Evolutionary conservation across 2,888 invertebrate genomes (phyloP), one percentile per base, ranked within the genome.

Genomic region (Scaptomyza caliginosa): DNA sequence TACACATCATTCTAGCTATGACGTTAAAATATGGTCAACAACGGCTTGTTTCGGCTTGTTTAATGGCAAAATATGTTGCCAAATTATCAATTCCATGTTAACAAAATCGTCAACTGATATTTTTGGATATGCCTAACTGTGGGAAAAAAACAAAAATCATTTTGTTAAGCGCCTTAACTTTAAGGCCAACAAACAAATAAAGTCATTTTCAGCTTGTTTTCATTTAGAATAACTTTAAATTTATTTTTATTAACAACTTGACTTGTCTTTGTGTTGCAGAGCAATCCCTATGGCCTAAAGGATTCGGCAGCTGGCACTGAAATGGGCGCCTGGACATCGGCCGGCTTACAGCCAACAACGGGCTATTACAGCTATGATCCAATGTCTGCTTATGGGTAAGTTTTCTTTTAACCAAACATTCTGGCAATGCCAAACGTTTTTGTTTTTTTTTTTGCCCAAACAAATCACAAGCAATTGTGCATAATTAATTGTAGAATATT

Each of bases 281-380:
- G 96, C 92, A 97, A 96, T 93, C 96, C 97, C 77, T 97, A 97
- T 92, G 96, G 95, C 84, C 92, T 97, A 92, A 97, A 97, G 93
- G 95, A 96, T 90, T 93, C 94, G 74, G 94, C 96, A 92, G 94
- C 95, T 88, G 94, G 96, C 89, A 94, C 96, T 54, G 97, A 97
- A 92, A 96, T 97, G 96, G 94, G 96, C 70, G 96, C 97, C 86
- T 97, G 97, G 97, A 96, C 97, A 85, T 96, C 96, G 72, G 96
- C 96, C 67, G 96, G 96, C 67, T 93, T 97, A 59, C 97, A 97
- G 92, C 96, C 97, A 90, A 96, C 97, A 76, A 96, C 96, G 73
- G 96, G 96, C 89, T 97, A 97, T 93, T 97, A 97, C 93, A 96
- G 97, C 79, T 97, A 97, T 93, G 97, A 97, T 93, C 97, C 97